Base-by-base conservation (phyloP, 2,797 vertebrate genomes). In the Carcharodon carcharias region DNA sequence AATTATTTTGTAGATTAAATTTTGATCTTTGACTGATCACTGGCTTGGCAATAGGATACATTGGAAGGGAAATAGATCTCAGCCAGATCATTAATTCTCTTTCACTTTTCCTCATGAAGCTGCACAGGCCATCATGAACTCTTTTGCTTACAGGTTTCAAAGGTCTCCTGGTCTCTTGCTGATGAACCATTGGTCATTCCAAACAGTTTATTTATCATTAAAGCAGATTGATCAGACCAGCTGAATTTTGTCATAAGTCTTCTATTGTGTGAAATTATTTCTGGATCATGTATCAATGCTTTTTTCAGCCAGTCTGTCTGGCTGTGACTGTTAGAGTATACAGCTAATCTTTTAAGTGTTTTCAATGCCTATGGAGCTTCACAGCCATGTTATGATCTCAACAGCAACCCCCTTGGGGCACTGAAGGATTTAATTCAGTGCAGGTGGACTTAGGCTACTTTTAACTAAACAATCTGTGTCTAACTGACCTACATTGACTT, bases 21-120 rank as follows among this genome's bases (percentile, higher is more conserved):
- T 28, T 95, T 71, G 45, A 23, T 67, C 93, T 95, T 95, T 95
- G 93, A 95, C 54, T 95, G 65, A 95, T 67, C 4, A 95, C 93
- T 71, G 93, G 3, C 26, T 69, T 94, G 65, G 23, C 65, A 69
- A 28, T 95, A 54, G 93, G 63, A 71, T 28, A 6, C 11, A 50
- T 26, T 50, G 4, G 65, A 71, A 71, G 21, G 9, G 2, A 73
- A 54, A 71, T 54, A 71, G 23, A 40, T 54, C 65, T 95, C 40
- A 69, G 65, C 93, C 28, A 23, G 45, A 8, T 31, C 65, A 71
- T 54, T 95, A 71, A 95, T 71, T 50, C 67, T 54, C 93, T 73
- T 69, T 95, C 89, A 67, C 45, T 23, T 95, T 92, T n/a, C 5
- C 89, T 92, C 89, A 58, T 35, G 89, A 63, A 14, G 58, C 28